These are phyloP conservation scores for Hirudinaria manillensis DNA, from an alignment of 2,888 invertebrate species.

Conservation along the genomic window DNA sequence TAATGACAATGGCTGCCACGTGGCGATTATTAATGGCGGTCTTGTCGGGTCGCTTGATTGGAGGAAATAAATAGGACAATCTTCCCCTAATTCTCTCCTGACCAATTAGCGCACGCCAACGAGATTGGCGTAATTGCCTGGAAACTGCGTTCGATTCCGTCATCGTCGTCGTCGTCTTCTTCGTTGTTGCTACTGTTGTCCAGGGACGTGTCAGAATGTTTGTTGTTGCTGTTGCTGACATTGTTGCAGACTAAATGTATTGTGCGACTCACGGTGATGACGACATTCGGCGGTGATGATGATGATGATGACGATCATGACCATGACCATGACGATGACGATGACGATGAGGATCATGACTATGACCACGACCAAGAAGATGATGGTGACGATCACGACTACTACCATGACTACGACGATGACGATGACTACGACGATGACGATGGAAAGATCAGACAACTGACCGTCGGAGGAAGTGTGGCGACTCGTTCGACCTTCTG, in stretches of 20 bases:
- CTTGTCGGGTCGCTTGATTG: not conserved
- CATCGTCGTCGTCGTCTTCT: not conserved
- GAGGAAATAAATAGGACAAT: conserved; percentile 1
- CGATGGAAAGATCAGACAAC: not conserved
- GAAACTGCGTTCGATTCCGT: not conserved
- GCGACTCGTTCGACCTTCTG: not conserved
- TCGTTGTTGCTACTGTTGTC: not conserved
- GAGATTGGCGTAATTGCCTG: not conserved
- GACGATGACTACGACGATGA: not conserved
- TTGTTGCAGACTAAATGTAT: not conserved
- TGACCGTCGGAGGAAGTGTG: conserved; percentile 10
- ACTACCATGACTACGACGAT: not conserved
- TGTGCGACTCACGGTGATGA: not conserved
- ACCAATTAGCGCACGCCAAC: too few relatives aligned
- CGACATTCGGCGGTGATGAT: not conserved
- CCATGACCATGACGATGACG: not conserved
- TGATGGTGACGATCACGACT: not conserved
- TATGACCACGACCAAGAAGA: not conserved
- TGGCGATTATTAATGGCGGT: not conserved
- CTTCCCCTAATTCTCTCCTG: not conserved
- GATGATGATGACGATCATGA: conserved; percentile 5
- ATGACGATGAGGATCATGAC: not conserved
- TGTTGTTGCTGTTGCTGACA: not conserved
- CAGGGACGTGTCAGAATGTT: not conserved
- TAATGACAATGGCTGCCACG: not conserved